Percentiles rank a stretch among this genome's conserved stretches.
Conservation (phyloP, 35 echinoderm and acorn worm species). For the Ophiothrix spiculata region DNA sequence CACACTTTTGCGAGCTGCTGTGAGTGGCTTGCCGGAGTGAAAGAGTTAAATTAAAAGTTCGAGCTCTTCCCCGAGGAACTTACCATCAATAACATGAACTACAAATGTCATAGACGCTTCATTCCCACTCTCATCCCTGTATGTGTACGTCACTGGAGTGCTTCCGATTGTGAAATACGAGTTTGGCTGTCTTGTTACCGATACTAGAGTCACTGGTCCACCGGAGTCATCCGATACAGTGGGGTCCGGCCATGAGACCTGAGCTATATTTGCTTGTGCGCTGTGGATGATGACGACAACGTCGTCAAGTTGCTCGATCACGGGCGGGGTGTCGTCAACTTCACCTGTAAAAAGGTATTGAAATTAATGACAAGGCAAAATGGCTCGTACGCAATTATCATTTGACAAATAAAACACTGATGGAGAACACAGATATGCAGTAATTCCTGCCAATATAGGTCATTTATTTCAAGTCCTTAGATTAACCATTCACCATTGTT, state of each 20-base stretch:
- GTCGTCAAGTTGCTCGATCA: neutral
- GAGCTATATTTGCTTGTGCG: neutral
- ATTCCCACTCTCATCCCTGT: constrained; percentile 9
- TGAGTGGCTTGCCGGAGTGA: too few relatives aligned
- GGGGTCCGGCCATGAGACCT: constrained; percentile 32
- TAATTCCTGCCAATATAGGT: too few relatives aligned
- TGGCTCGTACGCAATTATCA: too few relatives aligned
- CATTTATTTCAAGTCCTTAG: too few relatives aligned
- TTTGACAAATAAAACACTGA: too few relatives aligned
- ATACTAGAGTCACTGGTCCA: constrained; percentile 12
- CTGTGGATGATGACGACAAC: constrained; percentile 17
- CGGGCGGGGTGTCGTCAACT: constrained; percentile 50
- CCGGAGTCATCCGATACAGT: constrained; percentile 23
- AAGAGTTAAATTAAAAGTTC: too few relatives aligned
- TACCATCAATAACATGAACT: constrained; percentile 36
- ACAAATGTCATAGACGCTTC: constrained; percentile 20
- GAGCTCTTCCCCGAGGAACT: too few relatives aligned
- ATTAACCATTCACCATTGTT: too few relatives aligned
- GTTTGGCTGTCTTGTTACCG: neutral
- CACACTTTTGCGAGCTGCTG: too few relatives aligned
- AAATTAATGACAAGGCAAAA: too few relatives aligned
- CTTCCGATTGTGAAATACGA: constrained; percentile 28
- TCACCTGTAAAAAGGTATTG: too few relatives aligned
- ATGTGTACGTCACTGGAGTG: constrained; percentile 39
- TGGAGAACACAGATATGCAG: too few relatives aligned